A percentile compares a stretch with the other conserved stretches of the same genome.
These are phyloP conservation scores for Hyalella azteca DNA, from an alignment of 2,888 invertebrate genomes.

Conservation along the genomic window DNA sequence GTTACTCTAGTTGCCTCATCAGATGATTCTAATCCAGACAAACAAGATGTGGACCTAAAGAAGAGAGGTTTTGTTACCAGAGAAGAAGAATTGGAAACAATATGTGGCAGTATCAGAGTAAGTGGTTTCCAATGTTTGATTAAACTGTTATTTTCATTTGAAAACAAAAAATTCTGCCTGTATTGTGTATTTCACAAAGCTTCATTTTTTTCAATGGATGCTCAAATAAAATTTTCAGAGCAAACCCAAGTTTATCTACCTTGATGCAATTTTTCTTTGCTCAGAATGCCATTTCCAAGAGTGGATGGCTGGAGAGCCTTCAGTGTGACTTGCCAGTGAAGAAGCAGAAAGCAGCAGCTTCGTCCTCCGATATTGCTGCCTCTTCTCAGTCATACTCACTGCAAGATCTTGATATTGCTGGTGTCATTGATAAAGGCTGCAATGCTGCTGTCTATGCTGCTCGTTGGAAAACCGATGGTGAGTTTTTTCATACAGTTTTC, in stretches of 20 bases:
- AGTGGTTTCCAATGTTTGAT: no score
- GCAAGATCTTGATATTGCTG: conserved; percentile 72
- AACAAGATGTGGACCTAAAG: conserved; percentile 68
- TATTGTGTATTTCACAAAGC: no score
- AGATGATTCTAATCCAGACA: neutral
- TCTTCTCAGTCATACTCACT: conserved; percentile 61
- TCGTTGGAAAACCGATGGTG: conserved; percentile 63
- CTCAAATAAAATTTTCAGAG: no score
- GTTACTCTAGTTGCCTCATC: conserved; percentile 72
- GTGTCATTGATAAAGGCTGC: conserved; percentile 79
- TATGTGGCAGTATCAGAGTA: conserved; percentile 76
- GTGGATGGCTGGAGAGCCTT: conserved; percentile 68
- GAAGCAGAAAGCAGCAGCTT: conserved; percentile 6
- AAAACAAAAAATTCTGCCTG: no score
- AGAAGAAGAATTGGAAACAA: conserved; percentile 77
- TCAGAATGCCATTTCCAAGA: conserved; percentile 69
- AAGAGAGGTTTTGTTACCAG: conserved; percentile 72
- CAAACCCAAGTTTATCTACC: neutral
- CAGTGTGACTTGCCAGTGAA: conserved; percentile 59
- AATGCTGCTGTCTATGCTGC: conserved; percentile 82
- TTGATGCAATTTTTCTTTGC: conserved; percentile 42
- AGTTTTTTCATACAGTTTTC: neutral
- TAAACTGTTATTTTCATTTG: no score
- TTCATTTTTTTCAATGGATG: no score
- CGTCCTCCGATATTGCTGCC: neutral